Evolutionary conservation across 2,797 vertebrate species (phyloP).

Genomic region (Lagorchestes hirsutus): DNA sequence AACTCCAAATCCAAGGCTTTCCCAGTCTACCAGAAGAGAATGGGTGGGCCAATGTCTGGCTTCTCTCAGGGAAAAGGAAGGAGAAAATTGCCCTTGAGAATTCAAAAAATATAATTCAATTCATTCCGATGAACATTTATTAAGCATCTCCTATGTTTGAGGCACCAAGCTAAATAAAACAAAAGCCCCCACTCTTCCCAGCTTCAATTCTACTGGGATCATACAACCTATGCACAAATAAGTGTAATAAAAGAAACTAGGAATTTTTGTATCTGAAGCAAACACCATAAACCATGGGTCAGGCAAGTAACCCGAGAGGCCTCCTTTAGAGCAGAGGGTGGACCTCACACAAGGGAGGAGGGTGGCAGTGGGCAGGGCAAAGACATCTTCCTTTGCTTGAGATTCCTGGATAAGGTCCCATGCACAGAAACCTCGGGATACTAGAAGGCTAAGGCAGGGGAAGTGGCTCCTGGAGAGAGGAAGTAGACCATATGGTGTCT

Average conservation of each 20-base stretch:
- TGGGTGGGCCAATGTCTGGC: neutral
- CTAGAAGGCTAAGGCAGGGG: neutral
- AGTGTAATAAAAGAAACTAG: neutral
- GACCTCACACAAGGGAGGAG: too few relatives aligned
- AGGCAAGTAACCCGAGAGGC: neutral
- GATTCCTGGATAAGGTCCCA: neutral
- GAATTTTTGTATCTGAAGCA: neutral
- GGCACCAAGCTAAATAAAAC: neutral
- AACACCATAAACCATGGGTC: neutral
- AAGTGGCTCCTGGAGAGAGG: neutral
- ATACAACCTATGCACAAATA: neutral
- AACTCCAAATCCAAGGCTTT: neutral
- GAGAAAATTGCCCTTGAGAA: neutral
- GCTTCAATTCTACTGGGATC: neutral
- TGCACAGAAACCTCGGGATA: neutral
- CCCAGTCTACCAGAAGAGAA: neutral
- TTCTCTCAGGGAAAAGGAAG: neutral
- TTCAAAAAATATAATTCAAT: neutral
- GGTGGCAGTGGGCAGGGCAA: neutral
- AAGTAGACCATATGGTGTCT: neutral
- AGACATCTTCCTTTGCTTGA: neutral
- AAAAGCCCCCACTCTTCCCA: neutral
- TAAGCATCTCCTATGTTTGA: neutral
- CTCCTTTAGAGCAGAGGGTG: neutral
- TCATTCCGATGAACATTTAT: neutral